Evolutionary conservation across 2,888 invertebrate genomes (phyloP), one percentile per base, ranked within the genome.

Genomic region (Aquatica leii): DNA sequence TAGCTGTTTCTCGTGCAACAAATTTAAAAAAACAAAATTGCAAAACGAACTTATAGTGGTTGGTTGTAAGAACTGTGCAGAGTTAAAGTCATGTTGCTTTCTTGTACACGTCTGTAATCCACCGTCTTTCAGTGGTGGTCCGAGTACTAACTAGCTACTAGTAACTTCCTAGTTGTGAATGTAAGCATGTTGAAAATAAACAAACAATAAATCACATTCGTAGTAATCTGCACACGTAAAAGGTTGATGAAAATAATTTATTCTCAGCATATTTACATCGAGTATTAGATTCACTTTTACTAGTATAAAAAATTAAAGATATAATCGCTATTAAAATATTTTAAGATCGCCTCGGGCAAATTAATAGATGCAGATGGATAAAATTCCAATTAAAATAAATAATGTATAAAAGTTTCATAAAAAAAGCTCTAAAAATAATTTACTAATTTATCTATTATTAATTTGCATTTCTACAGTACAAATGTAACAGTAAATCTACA

Each of bases 301-400:
- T 37, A 37, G 2, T 37, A 37, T 3, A 37, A 37, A 4, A 37
- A 37, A 11, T 11, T 11, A 11, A 37, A 37, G 37, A 37, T 9
- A 37, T 2, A 37, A 37, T 37, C 11, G 37, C 37, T 37, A 37
- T 37, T 37, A 37, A 46, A 46, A 46, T 46, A 46, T 5, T 46
- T 18, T 46, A 46, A 46, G 6, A 20, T 46, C 3, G 46, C 46
- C 46, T n/a, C n/a, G n/a, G n/a, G 46, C 11, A 46, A 46, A 18
- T 18, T 18, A 18, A 9, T 8, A 46, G 46, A 46, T 46, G 20
- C 46, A 17, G 18, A 20, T 46, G 46, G 46, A 46, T 46, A 46
- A 46, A 46, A 46, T 46, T 46, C 46, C 46, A 46, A 46, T 46
- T 46, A 46, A 46, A 15, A 24, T 24, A 46, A 46, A 46, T 17